Percentiles rank a stretch among this genome's conserved stretches.
Evolutionary conservation across 2,113 vertebrate species (phyloP).

Genomic region (Copsychus sechellarum): DNA sequence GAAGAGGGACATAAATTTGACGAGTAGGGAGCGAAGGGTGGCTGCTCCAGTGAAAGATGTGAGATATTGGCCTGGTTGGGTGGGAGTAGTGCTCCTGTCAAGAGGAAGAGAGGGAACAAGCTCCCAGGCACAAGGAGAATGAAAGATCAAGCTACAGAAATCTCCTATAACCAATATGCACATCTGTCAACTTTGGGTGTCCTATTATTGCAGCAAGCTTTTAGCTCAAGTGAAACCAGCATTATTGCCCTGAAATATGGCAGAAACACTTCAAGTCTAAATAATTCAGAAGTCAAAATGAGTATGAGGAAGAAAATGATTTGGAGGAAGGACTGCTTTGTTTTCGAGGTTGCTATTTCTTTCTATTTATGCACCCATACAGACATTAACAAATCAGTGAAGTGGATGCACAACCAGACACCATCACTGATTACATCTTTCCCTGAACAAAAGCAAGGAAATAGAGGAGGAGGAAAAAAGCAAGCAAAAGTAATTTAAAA

Average conservation of each 20-base stretch:
- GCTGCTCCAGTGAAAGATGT: background rate
- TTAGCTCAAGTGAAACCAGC: background rate
- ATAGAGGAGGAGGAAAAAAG: background rate
- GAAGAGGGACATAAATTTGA: background rate
- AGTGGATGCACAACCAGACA: slow-evolving; percentile 16
- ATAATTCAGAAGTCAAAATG: slow-evolving; percentile 32
- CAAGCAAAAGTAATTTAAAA: background rate
- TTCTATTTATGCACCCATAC: slow-evolving; percentile 9
- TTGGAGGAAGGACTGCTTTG: background rate
- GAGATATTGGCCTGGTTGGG: background rate
- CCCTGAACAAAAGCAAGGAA: background rate
- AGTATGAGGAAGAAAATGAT: background rate
- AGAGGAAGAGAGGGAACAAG: background rate
- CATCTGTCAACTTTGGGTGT: background rate
- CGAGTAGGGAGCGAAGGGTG: background rate
- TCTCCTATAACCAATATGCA: rapidly evolving
- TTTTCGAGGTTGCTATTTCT: background rate
- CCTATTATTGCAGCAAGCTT: background rate
- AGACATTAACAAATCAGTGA: slow-evolving; percentile 49
- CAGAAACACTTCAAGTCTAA: slow-evolving; percentile 29
- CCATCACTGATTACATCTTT: slow-evolving; percentile 21
- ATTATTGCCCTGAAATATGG: background rate
- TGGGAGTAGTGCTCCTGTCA: background rate
- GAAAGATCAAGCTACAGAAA: background rate
- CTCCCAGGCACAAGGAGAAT: background rate